Conservation (phyloP, 2,797 vertebrate genomes). For the Coluber constrictor region DNA sequence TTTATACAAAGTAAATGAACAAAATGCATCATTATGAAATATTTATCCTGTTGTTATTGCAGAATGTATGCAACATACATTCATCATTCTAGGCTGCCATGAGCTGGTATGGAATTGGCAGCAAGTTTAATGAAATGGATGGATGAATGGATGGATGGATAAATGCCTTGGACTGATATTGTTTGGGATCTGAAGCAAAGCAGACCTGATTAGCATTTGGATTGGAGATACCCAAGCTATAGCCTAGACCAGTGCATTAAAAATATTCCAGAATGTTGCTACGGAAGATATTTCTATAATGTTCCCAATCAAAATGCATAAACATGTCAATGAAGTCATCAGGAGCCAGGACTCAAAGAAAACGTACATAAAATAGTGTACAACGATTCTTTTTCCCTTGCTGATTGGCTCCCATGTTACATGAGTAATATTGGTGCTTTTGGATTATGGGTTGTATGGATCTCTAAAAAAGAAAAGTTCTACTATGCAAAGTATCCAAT, state of each 20-base stretch:
- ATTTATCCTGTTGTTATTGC: not conserved
- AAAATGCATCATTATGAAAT: slow-evolving; percentile 8
- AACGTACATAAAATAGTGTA: not conserved
- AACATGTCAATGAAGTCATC: not conserved
- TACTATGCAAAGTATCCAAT: slow-evolving; percentile 5
- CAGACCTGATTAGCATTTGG: not conserved
- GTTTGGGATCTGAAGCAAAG: not conserved
- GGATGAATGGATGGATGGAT: not conserved
- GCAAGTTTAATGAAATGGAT: not conserved
- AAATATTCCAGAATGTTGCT: not conserved
- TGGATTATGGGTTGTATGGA: not conserved
- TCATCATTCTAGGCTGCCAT: not conserved
- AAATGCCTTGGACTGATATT: not conserved
- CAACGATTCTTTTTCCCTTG: not conserved
- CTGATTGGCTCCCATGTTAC: not conserved
- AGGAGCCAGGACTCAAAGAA: not conserved
- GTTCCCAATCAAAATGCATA: not conserved
- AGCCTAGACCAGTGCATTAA: not conserved
- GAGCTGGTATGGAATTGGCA: not conserved
- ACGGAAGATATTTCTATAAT: not conserved
- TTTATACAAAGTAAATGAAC: slow-evolving; percentile 14
- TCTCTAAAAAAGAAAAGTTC: not conserved
- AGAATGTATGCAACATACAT: not conserved
- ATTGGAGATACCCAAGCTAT: not conserved
- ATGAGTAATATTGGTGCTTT: not conserved